phyloP scores from a whole-genome alignment of 2,797 vertebrate genomes.

The Alexandromys oeconomus region DNA sequence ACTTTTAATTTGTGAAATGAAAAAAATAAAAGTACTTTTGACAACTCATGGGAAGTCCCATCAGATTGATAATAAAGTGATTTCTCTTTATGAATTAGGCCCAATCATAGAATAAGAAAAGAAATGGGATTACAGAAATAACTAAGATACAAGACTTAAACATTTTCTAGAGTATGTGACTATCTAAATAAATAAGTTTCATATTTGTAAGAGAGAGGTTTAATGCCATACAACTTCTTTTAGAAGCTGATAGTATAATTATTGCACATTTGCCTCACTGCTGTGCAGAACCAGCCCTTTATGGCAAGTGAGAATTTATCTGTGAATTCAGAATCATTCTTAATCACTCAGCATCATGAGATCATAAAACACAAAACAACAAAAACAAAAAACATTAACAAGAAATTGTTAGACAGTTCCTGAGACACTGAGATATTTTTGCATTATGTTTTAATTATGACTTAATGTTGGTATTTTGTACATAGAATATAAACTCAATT shows the following conservation, averaged over 20 bases:
- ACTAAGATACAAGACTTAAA: background rate
- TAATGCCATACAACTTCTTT: background rate
- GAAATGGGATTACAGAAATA: slow-evolving; percentile 37
- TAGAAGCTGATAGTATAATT: background rate
- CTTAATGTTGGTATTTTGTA: background rate
- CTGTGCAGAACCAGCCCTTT: accelerated
- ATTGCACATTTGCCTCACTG: background rate
- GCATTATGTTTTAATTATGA: background rate
- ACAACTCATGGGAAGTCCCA: background rate
- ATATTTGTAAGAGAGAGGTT: background rate
- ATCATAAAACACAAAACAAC: background rate
- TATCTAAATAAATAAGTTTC: background rate
- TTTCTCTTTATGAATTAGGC: background rate
- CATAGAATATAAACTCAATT: background rate
- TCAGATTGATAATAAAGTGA: background rate
- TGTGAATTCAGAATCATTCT: background rate
- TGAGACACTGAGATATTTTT: background rate
- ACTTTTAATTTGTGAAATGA: background rate
- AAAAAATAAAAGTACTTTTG: background rate
- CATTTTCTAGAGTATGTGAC: background rate
- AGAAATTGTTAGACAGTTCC: background rate
- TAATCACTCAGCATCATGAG: background rate
- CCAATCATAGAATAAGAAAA: background rate
- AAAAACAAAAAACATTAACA: background rate
- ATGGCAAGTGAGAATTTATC: background rate